Base-by-base conservation (phyloP, 2,113 vertebrate species). In the Lophura nycthemera region DNA sequence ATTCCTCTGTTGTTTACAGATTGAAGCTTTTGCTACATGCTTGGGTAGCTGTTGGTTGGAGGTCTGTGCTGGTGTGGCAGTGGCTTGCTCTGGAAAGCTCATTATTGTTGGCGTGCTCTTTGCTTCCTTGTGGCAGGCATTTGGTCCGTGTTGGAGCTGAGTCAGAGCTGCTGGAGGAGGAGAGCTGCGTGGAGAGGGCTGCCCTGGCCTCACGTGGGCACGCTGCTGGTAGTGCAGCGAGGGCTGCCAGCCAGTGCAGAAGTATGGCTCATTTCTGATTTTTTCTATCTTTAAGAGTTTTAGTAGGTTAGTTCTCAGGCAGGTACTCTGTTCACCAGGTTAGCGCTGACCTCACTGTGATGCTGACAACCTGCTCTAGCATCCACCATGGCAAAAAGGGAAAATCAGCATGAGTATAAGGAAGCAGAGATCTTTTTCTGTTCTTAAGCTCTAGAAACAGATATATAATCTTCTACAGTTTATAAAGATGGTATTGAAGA, bases 121-220 rank as follows among this genome's bases (percentile, higher is more conserved):
- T 61, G 57, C 32, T 45, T 47, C 32, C 32, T 50, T 22, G 0
- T 7, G 30, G n/a, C 25, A 47, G 34, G 45, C 24, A 9, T 24
- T 60, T 48, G 5, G 6, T 59, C 14, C 0, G 36, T 1, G 54
- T 30, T 36, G 2, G 3, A 4, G 16, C 5, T 0, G 36, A 42
- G 86, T 18, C 12, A 16, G 2, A 27, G 54, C 69, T 12, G 45
- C 52, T 43, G 77, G 4, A 4, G 14, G 14, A 32, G 30, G 13
- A 7, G 38, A 6, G 32, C 24, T 19, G 57, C 4, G n/a, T 10
- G 54, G 22, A 19, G 22, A 38, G n/a, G 29, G 0, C 60, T 73
- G 48, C 8, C 24, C 60, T 11, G 2, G 17, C 22, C 42, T 57
- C 0, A 0, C 3, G 2, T 11, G 21, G 32, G 22, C 0, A 54